Evolutionary conservation across 2,113 vertebrate species (phyloP), one percentile per base, ranked within the genome.

Genomic region (Enhydra lutris): DNA sequence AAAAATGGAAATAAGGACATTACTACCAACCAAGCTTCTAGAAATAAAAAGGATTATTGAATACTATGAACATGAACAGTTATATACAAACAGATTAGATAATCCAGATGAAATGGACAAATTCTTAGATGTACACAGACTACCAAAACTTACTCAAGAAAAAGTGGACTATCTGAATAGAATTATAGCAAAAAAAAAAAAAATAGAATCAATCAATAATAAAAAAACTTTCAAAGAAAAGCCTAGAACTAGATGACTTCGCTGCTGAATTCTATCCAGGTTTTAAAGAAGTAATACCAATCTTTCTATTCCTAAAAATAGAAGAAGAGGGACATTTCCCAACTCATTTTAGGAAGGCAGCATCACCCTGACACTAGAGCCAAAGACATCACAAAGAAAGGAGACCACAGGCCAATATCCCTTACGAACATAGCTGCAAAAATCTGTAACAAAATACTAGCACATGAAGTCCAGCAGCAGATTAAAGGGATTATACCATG

Each of bases 401-500:
- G 71, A 45, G 74, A 55, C 59, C 29, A 88, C 2, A 89, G 78
- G 26, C 24, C 23, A 67, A 83, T 47, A 96, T 47, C 69, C 45
- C 34, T 93, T 15, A 88, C 6, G 45, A 69, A 83, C 34, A 24
- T 3, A 61, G 91, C 34, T 94, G 71, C 31, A 79, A 90, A 94
- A 79, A 61, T 85, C 42, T 59, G 79, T 86, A 85, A 78, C 39
- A 94, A 89, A 94, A 90, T 71, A 42, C 61, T 52, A 85, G 71
- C 59, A 90, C 85, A 85, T 21, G 11, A 79, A 90, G 71, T 90
- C 7, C 86, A 71, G 61, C 15, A 96, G 85, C 84, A 67, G 34
- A 89, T 65, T 88, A 88, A 89, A 78, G 67, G 47, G 39, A 76
- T 89, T 94, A 90, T 36, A 71, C 95, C 11, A 3, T 79, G 95